phyloP scores from a whole-genome alignment of 2,797 vertebrate species.

The Cygnus olor region DNA sequence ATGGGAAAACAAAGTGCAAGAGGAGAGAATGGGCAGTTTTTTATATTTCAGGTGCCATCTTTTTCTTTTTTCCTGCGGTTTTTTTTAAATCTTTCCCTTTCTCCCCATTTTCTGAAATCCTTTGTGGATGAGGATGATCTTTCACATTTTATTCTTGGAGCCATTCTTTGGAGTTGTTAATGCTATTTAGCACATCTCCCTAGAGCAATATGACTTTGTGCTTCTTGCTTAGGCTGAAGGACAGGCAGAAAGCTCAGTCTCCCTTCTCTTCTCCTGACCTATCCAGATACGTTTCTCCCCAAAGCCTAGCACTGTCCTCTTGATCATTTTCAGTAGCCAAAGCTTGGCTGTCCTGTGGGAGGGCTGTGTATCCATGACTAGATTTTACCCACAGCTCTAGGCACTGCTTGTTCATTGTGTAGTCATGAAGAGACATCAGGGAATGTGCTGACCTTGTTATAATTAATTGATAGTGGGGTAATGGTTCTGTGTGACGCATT shows the following conservation, averaged over 20 bases:
- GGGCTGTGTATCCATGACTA: not conserved
- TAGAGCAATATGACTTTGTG: not conserved
- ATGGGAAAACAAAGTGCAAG: not conserved
- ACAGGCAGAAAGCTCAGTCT: not conserved
- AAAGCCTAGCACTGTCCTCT: not conserved
- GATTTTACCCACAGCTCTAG: not conserved
- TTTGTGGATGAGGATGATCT: not conserved
- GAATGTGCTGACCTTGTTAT: conserved; percentile 74
- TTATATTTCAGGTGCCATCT: not conserved
- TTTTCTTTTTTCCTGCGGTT: not conserved
- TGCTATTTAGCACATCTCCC: not conserved
- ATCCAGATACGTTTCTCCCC: not conserved
- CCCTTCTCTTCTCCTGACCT: not conserved
- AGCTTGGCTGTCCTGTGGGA: not conserved
- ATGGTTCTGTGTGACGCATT: conserved; percentile 74
- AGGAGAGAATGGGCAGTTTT: not conserved
- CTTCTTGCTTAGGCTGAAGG: not conserved
- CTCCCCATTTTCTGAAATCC: not conserved
- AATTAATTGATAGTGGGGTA: conserved; percentile 75
- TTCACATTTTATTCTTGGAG: not conserved
- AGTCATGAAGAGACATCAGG: conserved; percentile 50
- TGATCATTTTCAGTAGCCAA: not conserved
- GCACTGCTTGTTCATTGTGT: conserved; percentile 54
- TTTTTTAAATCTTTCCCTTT: not conserved
- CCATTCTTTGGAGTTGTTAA: not conserved